Evolutionary conservation across 2,888 invertebrate genomes (phyloP).

Genomic region (Drosophila falleni): DNA sequence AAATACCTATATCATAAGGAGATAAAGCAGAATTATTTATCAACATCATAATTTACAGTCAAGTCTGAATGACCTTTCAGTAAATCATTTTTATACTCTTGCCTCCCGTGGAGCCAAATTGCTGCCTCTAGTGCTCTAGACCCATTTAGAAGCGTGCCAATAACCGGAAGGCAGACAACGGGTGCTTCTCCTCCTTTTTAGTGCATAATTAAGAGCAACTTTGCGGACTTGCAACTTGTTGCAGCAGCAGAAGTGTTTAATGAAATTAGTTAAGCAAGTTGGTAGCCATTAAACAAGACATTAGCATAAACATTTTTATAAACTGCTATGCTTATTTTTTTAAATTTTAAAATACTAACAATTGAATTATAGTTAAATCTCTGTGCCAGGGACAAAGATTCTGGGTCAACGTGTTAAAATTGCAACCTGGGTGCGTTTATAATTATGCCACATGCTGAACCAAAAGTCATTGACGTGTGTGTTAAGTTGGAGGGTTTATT

Average conservation of each 20-base stretch:
- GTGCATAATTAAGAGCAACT: slow-evolving; percentile 66
- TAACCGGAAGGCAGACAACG: slow-evolving; percentile 37
- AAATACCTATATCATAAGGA: background rate
- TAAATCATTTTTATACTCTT: slow-evolving; percentile 55
- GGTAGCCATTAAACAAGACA: slow-evolving; percentile 10
- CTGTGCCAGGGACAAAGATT: slow-evolving; percentile 28
- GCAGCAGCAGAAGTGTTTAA: slow-evolving; percentile 16
- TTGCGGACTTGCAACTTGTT: slow-evolving; percentile 55
- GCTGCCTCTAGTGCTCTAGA: slow-evolving; percentile 2
- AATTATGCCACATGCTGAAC: slow-evolving; percentile 50
- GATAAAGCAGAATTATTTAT: background rate
- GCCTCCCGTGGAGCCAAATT: slow-evolving; percentile 22
- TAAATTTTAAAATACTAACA: background rate
- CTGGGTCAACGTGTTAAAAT: slow-evolving; percentile 12
- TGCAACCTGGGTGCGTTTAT: slow-evolving; percentile 24
- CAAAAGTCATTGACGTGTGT: slow-evolving; percentile 58
- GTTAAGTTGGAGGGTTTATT: slow-evolving; percentile 31
- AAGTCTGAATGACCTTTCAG: slow-evolving; percentile 20
- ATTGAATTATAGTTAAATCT: background rate
- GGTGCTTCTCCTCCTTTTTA: slow-evolving; percentile 32
- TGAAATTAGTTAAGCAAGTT: slow-evolving; percentile 22
- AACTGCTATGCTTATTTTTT: background rate
- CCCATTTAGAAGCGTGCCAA: slow-evolving; percentile 30
- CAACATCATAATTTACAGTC: slow-evolving; percentile 10
- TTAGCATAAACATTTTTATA: slow-evolving; percentile 10